Evolutionary conservation across 1,140 invertebrate species (phyloP), one percentile per base, ranked within the genome.

Genomic region (Zaprionus vittiger): DNA sequence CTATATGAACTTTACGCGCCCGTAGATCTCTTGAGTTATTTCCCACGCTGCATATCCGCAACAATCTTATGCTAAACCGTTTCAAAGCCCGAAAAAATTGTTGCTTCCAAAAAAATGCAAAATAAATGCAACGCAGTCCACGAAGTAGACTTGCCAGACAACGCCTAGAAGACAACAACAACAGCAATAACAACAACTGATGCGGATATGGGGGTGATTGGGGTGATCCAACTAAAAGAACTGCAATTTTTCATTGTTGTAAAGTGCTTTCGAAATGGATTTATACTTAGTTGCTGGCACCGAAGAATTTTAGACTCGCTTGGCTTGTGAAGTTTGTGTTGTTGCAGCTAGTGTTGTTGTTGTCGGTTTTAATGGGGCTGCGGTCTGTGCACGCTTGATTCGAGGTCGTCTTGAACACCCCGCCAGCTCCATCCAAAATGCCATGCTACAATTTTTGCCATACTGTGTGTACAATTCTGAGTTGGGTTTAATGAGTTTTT

Each of bases 201-300:
- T 20, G 17, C 47, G 47, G 47, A 52, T 24, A 52, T 52, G 47
- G 0, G 5, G 47, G 55, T 71, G 44, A 54, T 65, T 49, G 69
- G 57, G 63, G 31, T 66, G 47, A 57, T 55, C 55, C 62, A 67
- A 56, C 81, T 63, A 66, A 69, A 57, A 68, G 52, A 77, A 59
- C 71, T 80, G 77, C 79, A 72, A 76, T 81, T 78, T 78, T 56
- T 75, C 31, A 81, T 81, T 85, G 82, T 85, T 85, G 71, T 65
- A 44, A 79, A 77, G 72, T 73, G 80, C 71, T 86, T 86, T 77
- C 72, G 61, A 63, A 80, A 83, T 78, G 77, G 67, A 68, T 83
- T 79, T 72, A 61, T 77, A 73, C 61, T 73, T 63, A 61, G 56
- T 73, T 67, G 31, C 12, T 41, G 49, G 64, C n/a, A 20, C 70